Evolutionary conservation across 1,140 invertebrate genomes (phyloP), one percentile per base, ranked within the genome.

Genomic region (Notospermus geniculatus): DNA sequence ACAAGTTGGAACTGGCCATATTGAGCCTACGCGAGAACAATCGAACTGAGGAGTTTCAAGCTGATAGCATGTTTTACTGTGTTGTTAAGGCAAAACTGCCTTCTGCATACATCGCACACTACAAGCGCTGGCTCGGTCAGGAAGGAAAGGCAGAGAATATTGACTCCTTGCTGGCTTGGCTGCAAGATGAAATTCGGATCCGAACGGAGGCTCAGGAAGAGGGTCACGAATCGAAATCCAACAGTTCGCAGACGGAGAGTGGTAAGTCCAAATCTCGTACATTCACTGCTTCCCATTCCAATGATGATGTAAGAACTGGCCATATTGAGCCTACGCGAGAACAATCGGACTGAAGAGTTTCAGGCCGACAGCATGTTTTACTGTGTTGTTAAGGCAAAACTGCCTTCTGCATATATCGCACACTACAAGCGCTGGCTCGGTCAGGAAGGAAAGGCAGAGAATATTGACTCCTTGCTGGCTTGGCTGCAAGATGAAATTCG

Each of bases 281-380:
- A 43, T 43, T 43, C 39, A 43, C 19, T 19, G 39, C 11, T 13
- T 43, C 19, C 11, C 11, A 43, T 13, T 13, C 39, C 39, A 43
- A 43, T 13, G 39, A 43, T 43, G 19, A n/a, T n/a, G n/a, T n/a
- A n/a, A 19, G 46, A 50, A 50, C 46, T 50, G n/a, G 46, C 46
- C 4, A 27, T 50, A 7, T 5, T 50, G 4, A 50, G 46, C 46
- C 46, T 50, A 5, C 46, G 25, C 4, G 46, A 50, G n/a, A 19
- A 27, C n/a, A 27, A 23, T 7, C 4, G 46, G 46, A 50, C 5
- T 23, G 46, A 50, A 5, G 46, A 50, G n/a, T 50, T 50, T n/a
- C 46, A 50, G n/a, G 9, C 5, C 5, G 46, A 5, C n/a, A 23
- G 19, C 25, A 50, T 50, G 46, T 50, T 50, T 50, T 50, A 50